Percentiles rank a stretch among this genome's conserved stretches.
phyloP scores from a whole-genome alignment of 2,113 vertebrate genomes.

The Mustela lutreola region DNA sequence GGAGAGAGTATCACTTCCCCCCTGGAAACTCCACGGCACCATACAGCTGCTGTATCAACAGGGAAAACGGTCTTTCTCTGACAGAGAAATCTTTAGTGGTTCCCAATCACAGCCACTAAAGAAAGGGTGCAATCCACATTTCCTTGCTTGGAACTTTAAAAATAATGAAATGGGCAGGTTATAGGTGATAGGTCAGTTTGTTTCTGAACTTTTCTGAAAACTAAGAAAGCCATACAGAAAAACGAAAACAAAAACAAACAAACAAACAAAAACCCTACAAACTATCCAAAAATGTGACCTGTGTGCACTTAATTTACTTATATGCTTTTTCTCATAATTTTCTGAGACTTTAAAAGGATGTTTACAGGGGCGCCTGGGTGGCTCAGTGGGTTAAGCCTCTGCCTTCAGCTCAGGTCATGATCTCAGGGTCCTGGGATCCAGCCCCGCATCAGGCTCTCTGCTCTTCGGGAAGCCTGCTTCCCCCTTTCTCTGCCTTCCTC shows the following conservation, averaged over 20 bases:
- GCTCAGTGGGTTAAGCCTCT: no score
- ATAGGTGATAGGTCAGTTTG: constrained; percentile 82
- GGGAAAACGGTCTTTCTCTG: constrained; percentile 50
- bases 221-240: constrained; percentile 76
- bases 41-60: constrained; percentile 82
- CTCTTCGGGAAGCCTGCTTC: no score
- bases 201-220: constrained; percentile 81
- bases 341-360: constrained; percentile 79
- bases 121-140: constrained; percentile 75
- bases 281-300: constrained; percentile 77
- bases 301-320: constrained; percentile 73
- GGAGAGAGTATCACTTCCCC: constrained; percentile 46
- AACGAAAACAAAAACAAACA: constrained; percentile 1
- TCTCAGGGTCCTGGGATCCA: no score
- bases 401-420: no score
- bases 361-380: constrained; percentile 56
- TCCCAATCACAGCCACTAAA: constrained; percentile 71
- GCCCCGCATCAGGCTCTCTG: no score
- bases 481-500: no score
- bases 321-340: constrained; percentile 81
- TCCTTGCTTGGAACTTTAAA: constrained; percentile 76
- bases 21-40: constrained; percentile 36
- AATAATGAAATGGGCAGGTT: constrained; percentile 81
- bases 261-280: background rate
- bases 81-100: background rate